phyloP scores from a whole-genome alignment of 2,113 vertebrate species.

The Thalassoma bifasciatum region DNA sequence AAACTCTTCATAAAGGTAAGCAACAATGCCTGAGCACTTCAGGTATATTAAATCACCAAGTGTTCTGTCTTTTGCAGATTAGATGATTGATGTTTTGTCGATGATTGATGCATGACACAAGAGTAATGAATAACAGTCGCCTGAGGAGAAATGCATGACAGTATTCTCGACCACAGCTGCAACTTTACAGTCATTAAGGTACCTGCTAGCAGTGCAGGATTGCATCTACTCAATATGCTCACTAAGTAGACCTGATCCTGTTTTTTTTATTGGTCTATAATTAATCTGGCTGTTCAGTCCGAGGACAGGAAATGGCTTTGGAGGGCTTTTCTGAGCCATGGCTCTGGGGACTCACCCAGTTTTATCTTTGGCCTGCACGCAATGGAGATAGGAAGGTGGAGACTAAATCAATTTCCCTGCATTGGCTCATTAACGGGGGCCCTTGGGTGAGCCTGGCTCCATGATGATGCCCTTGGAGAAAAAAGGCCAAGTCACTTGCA shows the following conservation, averaged over 20 bases:
- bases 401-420: conserved; percentile 73
- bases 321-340: conserved; percentile 55
- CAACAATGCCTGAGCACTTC: neutral
- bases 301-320: conserved; percentile 60
- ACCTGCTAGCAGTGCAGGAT: conserved; percentile 33
- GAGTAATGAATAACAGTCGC: conserved; percentile 13
- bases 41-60: neutral
- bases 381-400: conserved; percentile 51
- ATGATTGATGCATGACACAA: neutral
- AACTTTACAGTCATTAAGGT: conserved; percentile 39
- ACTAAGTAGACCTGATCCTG: conserved; percentile 57
- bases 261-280: conserved; percentile 60
- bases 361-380: conserved; percentile 67
- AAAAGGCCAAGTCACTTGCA: conserved; percentile 25
- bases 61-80: neutral
- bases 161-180: conserved; percentile 2
- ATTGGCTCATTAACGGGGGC: conserved; percentile 68
- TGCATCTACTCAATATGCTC: conserved; percentile 46
- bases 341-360: conserved; percentile 48
- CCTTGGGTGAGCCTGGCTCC: conserved; percentile 46
- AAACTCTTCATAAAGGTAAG: neutral
- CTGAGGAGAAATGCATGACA: conserved; percentile 9
- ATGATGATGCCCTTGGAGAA: conserved; percentile 58
- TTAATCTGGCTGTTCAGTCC: conserved; percentile 51
- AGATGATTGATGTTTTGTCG: conserved; percentile 12